phyloP scores from a whole-genome alignment of 1,140 invertebrate genomes.

The Aphelenchoides besseyi region DNA sequence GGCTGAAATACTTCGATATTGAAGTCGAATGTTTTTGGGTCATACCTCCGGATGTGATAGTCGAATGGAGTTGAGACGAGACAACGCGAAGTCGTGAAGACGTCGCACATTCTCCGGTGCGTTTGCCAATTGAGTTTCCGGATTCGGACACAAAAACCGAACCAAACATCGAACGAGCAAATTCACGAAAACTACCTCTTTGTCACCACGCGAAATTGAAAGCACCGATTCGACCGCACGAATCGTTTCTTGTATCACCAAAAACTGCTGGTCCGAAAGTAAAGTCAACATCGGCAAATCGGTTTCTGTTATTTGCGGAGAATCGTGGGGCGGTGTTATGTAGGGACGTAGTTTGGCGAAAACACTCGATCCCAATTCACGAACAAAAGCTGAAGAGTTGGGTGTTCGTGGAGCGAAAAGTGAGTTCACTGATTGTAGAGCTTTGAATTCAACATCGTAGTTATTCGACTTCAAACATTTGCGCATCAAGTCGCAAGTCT shows the following conservation, averaged over 20 bases:
- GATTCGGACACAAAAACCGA: constrained; percentile 44
- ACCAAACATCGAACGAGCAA: constrained; percentile 48
- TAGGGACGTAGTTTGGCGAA: constrained; percentile 6
- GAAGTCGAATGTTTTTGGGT: background rate
- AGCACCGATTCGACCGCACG: constrained; percentile 74
- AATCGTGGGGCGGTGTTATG: constrained; percentile 6
- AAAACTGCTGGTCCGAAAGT: constrained; percentile 36
- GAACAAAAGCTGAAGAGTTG: constrained; percentile 31
- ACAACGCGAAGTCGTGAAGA: constrained; percentile 56
- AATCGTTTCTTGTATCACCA: constrained; percentile 64
- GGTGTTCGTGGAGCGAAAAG: constrained; percentile 69
- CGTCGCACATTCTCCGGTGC: constrained; percentile 21
- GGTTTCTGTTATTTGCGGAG: constrained; percentile 24
- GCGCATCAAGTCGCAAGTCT: constrained; percentile 85
- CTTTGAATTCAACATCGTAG: constrained; percentile 74
- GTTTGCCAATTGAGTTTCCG: constrained; percentile 33
- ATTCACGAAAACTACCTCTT: constrained; percentile 69
- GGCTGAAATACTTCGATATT: constrained; percentile 23
- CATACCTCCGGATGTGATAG: constrained; percentile 44
- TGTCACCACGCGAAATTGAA: constrained; percentile 70
- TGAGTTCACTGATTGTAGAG: constrained; percentile 74
- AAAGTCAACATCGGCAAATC: constrained; percentile 44
- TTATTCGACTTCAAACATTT: constrained; percentile 77
- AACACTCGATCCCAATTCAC: constrained; percentile 46
- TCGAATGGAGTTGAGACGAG: constrained; percentile 47